Evolutionary conservation across 2,113 vertebrate genomes (phyloP).

Genomic region (Bujurquina vittata): DNA sequence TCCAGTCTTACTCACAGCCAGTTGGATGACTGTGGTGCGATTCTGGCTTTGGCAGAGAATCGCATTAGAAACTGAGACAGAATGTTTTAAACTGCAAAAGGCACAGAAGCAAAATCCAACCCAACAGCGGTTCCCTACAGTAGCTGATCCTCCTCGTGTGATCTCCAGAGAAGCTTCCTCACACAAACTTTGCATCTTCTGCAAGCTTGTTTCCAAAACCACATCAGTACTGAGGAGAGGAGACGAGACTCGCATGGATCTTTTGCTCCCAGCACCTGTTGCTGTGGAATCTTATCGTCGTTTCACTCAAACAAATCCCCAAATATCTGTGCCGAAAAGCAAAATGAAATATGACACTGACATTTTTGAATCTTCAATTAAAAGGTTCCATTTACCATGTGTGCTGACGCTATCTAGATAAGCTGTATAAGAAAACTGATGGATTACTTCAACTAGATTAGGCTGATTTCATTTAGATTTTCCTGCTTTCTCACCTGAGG

Average conservation of each 20-base stretch:
- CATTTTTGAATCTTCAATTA: not conserved
- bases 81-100: slow-evolving; percentile 19
- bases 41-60: slow-evolving; percentile 3
- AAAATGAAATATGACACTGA: not conserved
- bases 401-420: not conserved
- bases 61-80: slow-evolving; percentile 21
- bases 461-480: not conserved
- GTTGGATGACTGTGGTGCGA: not conserved
- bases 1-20: not conserved
- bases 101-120: not conserved
- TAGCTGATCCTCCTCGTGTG: not conserved
- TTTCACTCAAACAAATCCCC: not conserved
- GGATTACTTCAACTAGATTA: not conserved
- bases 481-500: not conserved
- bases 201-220: not conserved
- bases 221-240: not conserved
- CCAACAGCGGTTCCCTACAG: slow-evolving; percentile 11
- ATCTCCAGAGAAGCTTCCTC: not conserved
- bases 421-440: not conserved
- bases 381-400: not conserved
- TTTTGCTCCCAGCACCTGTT: not conserved
- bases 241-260: not conserved
- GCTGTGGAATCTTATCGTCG: not conserved
- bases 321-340: not conserved
- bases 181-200: not conserved